Conservation (phyloP, 2,113 vertebrate species). For the Pardalotus punctatus region DNA sequence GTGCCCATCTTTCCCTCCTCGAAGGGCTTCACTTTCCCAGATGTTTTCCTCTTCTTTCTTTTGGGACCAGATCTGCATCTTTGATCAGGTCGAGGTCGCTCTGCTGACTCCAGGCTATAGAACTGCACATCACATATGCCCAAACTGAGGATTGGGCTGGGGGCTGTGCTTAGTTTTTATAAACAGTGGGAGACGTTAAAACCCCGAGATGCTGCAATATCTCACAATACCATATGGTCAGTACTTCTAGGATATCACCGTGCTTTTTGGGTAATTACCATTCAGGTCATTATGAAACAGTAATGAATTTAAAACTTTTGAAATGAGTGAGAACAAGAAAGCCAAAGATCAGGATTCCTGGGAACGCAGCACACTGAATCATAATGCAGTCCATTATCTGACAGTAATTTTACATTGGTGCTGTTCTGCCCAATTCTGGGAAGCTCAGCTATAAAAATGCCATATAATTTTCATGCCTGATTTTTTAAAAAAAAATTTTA, state of each 20-base stretch:
- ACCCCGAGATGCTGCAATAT: not conserved
- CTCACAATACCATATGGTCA: not conserved
- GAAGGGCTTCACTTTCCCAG: not conserved
- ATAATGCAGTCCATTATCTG: not conserved
- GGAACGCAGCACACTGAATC: not conserved
- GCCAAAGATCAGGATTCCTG: slow-evolving; percentile 2
- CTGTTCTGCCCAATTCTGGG: not conserved
- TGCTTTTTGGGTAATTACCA: not conserved
- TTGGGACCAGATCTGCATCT: not conserved
- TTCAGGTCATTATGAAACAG: not conserved
- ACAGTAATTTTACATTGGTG: not conserved
- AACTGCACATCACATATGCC: not conserved
- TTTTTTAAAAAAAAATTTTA: not conserved
- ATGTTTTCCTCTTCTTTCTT: not conserved
- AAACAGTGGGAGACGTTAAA: not conserved
- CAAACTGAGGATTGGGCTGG: not conserved
- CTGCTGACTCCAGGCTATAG: not conserved
- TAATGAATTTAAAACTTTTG: slow-evolving; percentile 12
- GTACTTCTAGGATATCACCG: not conserved
- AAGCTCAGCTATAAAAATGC: not conserved
- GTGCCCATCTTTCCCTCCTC: not conserved
- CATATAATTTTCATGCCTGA: not conserved
- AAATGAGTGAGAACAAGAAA: not conserved
- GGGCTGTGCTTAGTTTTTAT: not conserved
- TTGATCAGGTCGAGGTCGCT: not conserved